These are phyloP conservation scores for Eucera pruinosa DNA, from an alignment of 2,888 invertebrate species.

Conservation along the genomic window DNA sequence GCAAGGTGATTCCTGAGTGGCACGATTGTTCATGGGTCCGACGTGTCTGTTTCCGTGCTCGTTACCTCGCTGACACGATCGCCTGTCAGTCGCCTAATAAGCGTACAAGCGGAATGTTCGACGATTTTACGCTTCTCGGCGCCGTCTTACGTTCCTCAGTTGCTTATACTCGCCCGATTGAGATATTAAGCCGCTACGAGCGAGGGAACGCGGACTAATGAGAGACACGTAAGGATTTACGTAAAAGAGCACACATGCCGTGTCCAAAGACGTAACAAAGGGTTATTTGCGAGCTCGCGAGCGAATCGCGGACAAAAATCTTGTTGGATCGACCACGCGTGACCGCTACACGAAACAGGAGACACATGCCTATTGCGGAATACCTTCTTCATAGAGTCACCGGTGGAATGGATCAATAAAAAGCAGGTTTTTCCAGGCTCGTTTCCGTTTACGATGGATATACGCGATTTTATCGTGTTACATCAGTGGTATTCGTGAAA, in stretches of 20 bases:
- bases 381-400: constrained; percentile 46
- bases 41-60: constrained; percentile 49
- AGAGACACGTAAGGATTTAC: constrained; percentile 22
- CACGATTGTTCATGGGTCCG: constrained; percentile 40
- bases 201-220: constrained; percentile 15
- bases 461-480: constrained; percentile 29
- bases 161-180: constrained; percentile 2
- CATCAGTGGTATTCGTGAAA: constrained; percentile 39
- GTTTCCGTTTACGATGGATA: constrained; percentile 58
- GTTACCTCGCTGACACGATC: constrained; percentile 48
- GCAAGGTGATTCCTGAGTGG: constrained; percentile 60
- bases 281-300: constrained; percentile 9
- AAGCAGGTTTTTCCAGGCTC: constrained; percentile 67
- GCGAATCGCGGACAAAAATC: constrained; percentile 36
- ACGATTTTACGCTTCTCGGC: constrained; percentile 12
- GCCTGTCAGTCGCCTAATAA: constrained; percentile 39
- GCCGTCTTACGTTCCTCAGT: neutral
- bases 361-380: constrained; percentile 28
- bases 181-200: constrained; percentile 22
- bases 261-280: neutral
- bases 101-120: constrained; percentile 4
- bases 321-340: neutral
- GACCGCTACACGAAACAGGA: constrained; percentile 13
- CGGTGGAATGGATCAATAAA: constrained; percentile 37
- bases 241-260: constrained; percentile 12